These are phyloP conservation scores for Biston betularia DNA, from an alignment of 2,888 invertebrate species.

Conservation along the genomic window DNA sequence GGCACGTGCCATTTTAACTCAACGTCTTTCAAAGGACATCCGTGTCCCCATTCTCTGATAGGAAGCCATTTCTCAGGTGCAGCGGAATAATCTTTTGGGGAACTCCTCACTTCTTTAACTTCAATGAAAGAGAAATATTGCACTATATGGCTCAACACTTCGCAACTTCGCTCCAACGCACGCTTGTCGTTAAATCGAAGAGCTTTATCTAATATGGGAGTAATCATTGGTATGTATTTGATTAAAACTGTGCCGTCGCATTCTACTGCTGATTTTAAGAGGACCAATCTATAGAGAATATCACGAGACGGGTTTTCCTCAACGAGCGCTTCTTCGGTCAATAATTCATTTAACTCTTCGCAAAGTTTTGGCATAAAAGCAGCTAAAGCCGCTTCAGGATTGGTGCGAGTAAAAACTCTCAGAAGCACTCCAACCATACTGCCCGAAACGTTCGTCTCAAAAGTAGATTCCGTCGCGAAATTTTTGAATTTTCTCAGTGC, in stretches of 20 bases:
- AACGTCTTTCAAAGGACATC: slow-evolving; percentile 88
- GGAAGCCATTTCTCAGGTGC: slow-evolving; percentile 90
- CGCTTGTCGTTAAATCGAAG: slow-evolving; percentile 89
- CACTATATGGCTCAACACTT: slow-evolving; percentile 87
- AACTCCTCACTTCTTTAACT: slow-evolving; percentile 88
- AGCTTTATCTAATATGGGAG: slow-evolving; percentile 89
- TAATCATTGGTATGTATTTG: slow-evolving; percentile 88
- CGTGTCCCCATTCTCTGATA: slow-evolving; percentile 93
- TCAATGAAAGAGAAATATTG: slow-evolving; percentile 87
- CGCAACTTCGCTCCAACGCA: slow-evolving; percentile 88
- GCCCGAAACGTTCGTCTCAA: slow-evolving; percentile 94
- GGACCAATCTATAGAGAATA: slow-evolving; percentile 90
- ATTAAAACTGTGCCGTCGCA: slow-evolving; percentile 88
- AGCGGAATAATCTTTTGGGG: slow-evolving; percentile 86
- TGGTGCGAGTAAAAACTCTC: slow-evolving; percentile 88
- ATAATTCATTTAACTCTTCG: slow-evolving; percentile 87
- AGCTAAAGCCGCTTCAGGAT: slow-evolving; percentile 89
- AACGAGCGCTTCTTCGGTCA: slow-evolving; percentile 89
- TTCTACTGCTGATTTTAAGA: slow-evolving; percentile 90
- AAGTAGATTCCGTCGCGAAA: slow-evolving; percentile 91
- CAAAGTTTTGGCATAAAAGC: slow-evolving; percentile 91
- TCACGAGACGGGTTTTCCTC: slow-evolving; percentile 93
- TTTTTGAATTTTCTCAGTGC: slow-evolving; percentile 91
- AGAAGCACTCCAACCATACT: slow-evolving; percentile 91
- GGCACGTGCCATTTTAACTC: slow-evolving; percentile 93